Conservation (phyloP, 2,113 vertebrate genomes). For the Nothobranchius furzeri region DNA sequence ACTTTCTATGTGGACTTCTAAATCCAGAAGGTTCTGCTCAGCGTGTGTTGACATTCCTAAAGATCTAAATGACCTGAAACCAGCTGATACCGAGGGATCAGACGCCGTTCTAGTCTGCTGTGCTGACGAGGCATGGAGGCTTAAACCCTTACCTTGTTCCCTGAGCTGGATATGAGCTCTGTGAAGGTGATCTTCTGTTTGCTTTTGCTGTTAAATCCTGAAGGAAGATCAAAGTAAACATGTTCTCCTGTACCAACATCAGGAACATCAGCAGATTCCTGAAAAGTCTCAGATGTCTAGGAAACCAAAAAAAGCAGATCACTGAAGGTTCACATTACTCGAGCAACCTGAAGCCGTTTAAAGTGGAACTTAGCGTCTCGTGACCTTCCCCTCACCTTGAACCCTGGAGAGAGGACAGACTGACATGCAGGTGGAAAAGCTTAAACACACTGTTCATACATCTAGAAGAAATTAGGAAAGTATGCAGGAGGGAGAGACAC, state of each 20-base stretch:
- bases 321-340: background rate
- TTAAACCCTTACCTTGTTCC: too few relatives aligned
- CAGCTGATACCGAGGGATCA: background rate
- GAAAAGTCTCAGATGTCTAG: background rate
- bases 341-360: background rate
- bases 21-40: too few relatives aligned
- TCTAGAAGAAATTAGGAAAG: background rate
- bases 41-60: too few relatives aligned
- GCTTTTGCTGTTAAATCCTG: constrained; percentile 1
- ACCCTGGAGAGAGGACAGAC: constrained; percentile 6
- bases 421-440: background rate
- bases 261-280: background rate
- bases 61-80: background rate
- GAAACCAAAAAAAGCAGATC: background rate
- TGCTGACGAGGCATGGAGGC: background rate
- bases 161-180: background rate
- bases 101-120: too few relatives aligned
- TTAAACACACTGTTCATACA: background rate
- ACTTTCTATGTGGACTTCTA: too few relatives aligned
- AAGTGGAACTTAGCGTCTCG: too few relatives aligned
- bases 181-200: constrained; percentile 1
- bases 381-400: background rate
- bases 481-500: background rate
- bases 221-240: background rate
- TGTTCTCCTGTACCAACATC: background rate